These are phyloP conservation scores for Pao palembangensis DNA, from an alignment of 2,113 vertebrate species.

Conservation along the genomic window DNA sequence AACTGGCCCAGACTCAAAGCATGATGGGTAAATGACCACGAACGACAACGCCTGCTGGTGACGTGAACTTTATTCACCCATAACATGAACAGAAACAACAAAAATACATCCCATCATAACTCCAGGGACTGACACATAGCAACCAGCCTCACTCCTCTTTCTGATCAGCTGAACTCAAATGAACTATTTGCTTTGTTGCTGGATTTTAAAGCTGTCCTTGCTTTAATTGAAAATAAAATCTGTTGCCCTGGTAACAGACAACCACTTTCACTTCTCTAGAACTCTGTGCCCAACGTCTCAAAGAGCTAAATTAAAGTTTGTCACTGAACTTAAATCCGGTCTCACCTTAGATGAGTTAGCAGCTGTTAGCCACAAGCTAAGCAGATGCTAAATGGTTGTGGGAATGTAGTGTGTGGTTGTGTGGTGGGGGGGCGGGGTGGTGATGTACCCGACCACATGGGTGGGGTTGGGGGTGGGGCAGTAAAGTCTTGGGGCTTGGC, in stretches of 20 bases:
- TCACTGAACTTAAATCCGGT: not conserved
- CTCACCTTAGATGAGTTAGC: not conserved
- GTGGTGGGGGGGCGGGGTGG: slow-evolving; percentile 69
- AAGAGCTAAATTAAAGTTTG: not conserved
- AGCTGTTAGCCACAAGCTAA: slow-evolving; percentile 7
- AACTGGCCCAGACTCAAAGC: not conserved
- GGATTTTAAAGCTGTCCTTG: too few species aligned
- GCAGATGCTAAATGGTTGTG: slow-evolving; percentile 69
- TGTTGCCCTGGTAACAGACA: not conserved
- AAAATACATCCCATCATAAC: slow-evolving; percentile 32
- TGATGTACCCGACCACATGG: slow-evolving; percentile 77
- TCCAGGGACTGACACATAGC: slow-evolving; percentile 21
- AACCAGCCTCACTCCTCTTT: not conserved
- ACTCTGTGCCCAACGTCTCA: too few species aligned
- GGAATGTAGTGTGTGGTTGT: slow-evolving; percentile 75
- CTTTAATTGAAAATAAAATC: not conserved
- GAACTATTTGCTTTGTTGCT: not conserved
- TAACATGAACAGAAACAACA: slow-evolving; percentile 13
- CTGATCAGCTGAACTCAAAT: slow-evolving; percentile 3
- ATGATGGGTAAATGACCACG: not conserved
- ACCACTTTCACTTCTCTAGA: too few species aligned
- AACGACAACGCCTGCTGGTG: slow-evolving; percentile 29
- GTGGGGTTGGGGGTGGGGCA: slow-evolving; percentile 59
- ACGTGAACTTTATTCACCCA: slow-evolving; percentile 49
- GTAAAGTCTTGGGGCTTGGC: slow-evolving; percentile 75